Percentiles rank a stretch among this genome's conserved stretches.
Conservation (phyloP, 2,797 vertebrate genomes). For the Enteromius radiatus region DNA sequence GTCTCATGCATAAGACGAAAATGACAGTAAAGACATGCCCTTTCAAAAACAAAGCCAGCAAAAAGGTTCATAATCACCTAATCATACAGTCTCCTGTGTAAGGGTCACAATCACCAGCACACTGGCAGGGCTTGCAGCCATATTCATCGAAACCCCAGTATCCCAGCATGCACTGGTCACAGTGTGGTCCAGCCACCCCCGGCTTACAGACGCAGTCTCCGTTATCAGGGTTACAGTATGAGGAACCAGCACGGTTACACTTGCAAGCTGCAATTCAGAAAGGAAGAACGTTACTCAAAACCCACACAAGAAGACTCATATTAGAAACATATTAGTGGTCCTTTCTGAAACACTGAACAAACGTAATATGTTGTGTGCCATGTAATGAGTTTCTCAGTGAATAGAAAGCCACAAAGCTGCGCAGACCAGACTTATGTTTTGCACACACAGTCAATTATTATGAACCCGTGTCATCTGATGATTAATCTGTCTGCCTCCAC, state of each 20-base stretch:
- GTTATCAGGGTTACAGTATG: constrained; percentile 85
- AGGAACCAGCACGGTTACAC: constrained; percentile 88
- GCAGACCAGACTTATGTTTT: constrained; percentile 39
- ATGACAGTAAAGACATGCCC: neutral
- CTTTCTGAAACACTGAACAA: neutral
- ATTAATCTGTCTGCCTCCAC: constrained; percentile 54
- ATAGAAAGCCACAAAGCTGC: constrained; percentile 26
- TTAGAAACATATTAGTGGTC: neutral
- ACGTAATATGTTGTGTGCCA: neutral
- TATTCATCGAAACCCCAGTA: constrained; percentile 95
- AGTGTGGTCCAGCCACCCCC: constrained; percentile 86
- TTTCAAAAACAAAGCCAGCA: neutral
- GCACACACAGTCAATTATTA: constrained; percentile 37
- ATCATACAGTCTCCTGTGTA: constrained; percentile 86
- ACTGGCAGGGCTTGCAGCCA: constrained; percentile 91
- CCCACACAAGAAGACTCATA: constrained; percentile 44
- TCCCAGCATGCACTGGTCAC: constrained; percentile 91
- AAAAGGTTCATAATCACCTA: constrained; percentile 28
- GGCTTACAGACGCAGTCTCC: constrained; percentile 95
- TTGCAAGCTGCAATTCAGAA: constrained; percentile 80
- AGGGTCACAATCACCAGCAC: constrained; percentile 90
- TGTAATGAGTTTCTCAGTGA: constrained; percentile 9
- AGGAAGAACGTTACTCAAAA: constrained; percentile 36
- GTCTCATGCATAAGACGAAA: neutral
- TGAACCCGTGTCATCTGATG: constrained; percentile 46